A percentile compares a stretch with the other conserved stretches of the same genome.
Evolutionary conservation across 2,888 invertebrate genomes (phyloP).

Genomic region (Pandemis cinnamomeana): DNA sequence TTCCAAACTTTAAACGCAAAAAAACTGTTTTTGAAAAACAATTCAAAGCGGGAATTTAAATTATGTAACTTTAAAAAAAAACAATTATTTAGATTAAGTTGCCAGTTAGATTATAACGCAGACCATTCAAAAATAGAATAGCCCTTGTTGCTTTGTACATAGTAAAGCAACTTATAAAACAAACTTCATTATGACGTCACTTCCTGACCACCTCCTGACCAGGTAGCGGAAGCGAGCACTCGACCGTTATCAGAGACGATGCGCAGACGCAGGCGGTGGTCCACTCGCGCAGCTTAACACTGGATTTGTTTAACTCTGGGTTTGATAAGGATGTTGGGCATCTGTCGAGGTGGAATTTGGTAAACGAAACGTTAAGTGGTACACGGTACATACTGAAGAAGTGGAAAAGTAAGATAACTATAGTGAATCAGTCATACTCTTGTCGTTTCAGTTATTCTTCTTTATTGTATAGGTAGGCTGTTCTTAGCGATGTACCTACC

Average conservation of each 20-base stretch:
- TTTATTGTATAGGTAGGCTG: too few relatives aligned
- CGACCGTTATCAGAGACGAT: conserved; percentile 70
- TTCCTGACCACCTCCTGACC: conserved; percentile 34
- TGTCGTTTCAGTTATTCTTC: too few relatives aligned
- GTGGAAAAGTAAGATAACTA: too few relatives aligned
- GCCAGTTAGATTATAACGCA: neutral
- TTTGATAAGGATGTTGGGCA: conserved; percentile 13
- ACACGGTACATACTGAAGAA: neutral
- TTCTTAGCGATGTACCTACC: too few relatives aligned
- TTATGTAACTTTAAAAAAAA: neutral
- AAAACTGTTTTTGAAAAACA: too few relatives aligned
- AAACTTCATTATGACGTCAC: conserved; percentile 32
- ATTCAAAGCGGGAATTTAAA: neutral
- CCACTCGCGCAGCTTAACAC: conserved; percentile 55
- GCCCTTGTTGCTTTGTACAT: neutral
- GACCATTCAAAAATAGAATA: neutral
- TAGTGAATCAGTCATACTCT: too few relatives aligned
- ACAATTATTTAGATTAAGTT: neutral
- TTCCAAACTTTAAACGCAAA: too few relatives aligned
- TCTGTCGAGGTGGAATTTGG: neutral
- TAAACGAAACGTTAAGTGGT: neutral
- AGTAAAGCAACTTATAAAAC: neutral
- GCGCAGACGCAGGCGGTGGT: conserved; percentile 73
- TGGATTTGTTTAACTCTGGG: conserved; percentile 46
- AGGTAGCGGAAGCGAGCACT: conserved; percentile 67